A percentile compares a stretch with the other conserved stretches of the same genome.
These are phyloP conservation scores for Gandaritis pyraliata DNA, from an alignment of 2,888 invertebrate species.

Conservation along the genomic window DNA sequence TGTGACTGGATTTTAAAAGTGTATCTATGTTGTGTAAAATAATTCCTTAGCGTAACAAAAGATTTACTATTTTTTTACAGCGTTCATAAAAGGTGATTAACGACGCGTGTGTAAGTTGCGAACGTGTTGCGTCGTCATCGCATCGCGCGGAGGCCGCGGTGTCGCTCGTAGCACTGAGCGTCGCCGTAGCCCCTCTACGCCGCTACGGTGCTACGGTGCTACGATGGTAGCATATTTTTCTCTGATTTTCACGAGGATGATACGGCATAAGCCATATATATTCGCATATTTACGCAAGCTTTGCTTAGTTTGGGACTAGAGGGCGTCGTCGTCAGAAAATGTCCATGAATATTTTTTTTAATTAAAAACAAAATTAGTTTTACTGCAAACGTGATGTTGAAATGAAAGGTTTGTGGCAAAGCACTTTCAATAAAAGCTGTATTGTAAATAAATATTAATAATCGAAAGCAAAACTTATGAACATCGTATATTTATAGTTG, in stretches of 20 bases:
- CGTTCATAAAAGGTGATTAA: conserved; percentile 70
- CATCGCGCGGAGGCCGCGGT: conserved; percentile 62
- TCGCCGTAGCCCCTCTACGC: conserved; percentile 43
- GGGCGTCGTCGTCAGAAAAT: too few relatives aligned
- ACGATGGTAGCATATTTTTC: conserved; percentile 40
- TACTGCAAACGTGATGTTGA: too few relatives aligned
- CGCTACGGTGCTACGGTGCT: conserved; percentile 50
- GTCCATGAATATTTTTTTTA: too few relatives aligned
- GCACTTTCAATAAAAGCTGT: too few relatives aligned
- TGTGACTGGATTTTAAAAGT: conserved; percentile 7
- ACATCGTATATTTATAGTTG: too few relatives aligned
- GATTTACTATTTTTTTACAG: conserved; percentile 57
- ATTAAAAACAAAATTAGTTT: too few relatives aligned
- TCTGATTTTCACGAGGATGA: background rate
- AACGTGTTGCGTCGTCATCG: conserved; percentile 49
- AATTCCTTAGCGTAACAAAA: conserved; percentile 30
- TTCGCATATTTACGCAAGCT: too few relatives aligned
- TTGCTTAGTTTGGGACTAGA: too few relatives aligned
- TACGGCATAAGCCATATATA: background rate
- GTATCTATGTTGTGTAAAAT: conserved; percentile 16
- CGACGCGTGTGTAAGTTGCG: conserved; percentile 65
- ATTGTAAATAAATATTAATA: too few relatives aligned
- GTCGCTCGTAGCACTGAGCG: conserved; percentile 68
- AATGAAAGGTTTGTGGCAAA: too few relatives aligned
- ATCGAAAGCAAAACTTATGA: too few relatives aligned